Evolutionary conservation across 2,797 vertebrate species (phyloP).

Genomic region (Potorous gilbertii): DNA sequence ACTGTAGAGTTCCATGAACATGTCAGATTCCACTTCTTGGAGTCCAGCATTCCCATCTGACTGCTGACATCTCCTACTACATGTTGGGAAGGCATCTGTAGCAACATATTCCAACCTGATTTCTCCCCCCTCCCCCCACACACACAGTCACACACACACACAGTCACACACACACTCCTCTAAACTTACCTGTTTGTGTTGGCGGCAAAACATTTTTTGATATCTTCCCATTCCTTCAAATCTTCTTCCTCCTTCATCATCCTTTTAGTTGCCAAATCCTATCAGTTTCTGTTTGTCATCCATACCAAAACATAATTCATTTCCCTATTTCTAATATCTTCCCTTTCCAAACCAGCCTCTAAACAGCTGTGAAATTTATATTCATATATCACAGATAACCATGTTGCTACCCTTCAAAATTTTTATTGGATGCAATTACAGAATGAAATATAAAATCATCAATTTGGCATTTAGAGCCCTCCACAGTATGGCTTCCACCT

Average conservation of each 20-base stretch:
- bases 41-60: background rate
- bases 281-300: background rate
- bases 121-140: no score
- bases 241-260: background rate
- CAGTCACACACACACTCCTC: background rate
- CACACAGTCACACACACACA: no score
- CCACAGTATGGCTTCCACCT: background rate
- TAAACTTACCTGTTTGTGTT: background rate
- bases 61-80: background rate
- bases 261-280: background rate
- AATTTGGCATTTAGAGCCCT: background rate
- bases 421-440: background rate
- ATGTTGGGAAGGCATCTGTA: background rate
- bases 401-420: background rate
- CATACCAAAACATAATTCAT: background rate
- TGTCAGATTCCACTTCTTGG: background rate
- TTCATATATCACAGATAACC: background rate
- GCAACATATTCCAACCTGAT: background rate
- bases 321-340: background rate
- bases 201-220: background rate
- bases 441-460: background rate
- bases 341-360: background rate
- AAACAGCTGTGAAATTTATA: background rate
- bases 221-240: background rate
- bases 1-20: background rate